Base-by-base conservation (phyloP, 2,888 invertebrate species). In the Harpagoxenus sublaevis region DNA sequence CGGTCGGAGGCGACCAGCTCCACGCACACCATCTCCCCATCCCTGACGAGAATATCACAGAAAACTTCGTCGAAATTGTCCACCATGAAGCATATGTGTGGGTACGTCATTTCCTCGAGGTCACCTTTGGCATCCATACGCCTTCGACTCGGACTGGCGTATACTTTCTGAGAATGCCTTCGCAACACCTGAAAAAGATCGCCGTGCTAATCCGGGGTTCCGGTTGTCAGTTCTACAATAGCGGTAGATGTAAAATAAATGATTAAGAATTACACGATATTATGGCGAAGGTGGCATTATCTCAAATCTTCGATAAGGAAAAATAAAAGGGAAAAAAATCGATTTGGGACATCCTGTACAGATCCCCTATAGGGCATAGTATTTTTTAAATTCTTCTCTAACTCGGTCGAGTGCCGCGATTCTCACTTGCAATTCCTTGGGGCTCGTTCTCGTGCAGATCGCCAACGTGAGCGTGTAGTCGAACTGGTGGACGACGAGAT, bases 51-150 rank as follows among this genome's bases (percentile, higher is more conserved):
- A 94, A 99, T 99, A 96, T 99, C 99, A 96, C 98, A 98, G 96
- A 99, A 99, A 87, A 99, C 99, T 97, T 99, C 99, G 95, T 99
- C 99, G 95, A 99, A 99, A 96, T 99, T 99, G 96, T 99, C 99
- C 86, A 99, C 99, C 97, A 99, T 99, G 96, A 99, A 99, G 96
- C 99, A 99, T 93, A 99, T 98, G 96, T 99, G 98, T 2, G 99
- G 99, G 96, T 99, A 99, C 62, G 99, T 99, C 95, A 99, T 99
- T 96, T 99, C 99, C 95, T 99, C 99, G 79, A 98, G 97, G 93
- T 99, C 99, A 62, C 99, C 99, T 95, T 99, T 99, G 15, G 98
- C 98, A 95, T 99, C 99, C 99, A 99, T 99, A 95, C 99, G 97
- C 93, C 99, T 96, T 75, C 98, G 97, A 95, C 99, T 99, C 10